Evolutionary conservation across 2,797 vertebrate genomes (phyloP).

Genomic region (Myripristis murdjan): DNA sequence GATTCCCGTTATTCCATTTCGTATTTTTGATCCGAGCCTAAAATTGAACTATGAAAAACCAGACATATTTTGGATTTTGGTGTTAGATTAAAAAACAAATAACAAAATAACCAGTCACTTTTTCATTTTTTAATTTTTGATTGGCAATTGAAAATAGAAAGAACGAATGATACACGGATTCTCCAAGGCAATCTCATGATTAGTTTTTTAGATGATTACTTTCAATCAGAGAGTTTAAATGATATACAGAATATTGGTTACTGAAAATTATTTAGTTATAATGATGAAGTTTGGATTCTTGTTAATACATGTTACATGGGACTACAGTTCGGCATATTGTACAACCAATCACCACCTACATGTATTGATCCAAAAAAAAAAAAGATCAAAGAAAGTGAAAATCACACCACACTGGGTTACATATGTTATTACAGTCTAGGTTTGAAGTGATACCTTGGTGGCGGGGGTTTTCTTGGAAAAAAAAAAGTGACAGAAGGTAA

Average conservation of each 20-base stretch:
- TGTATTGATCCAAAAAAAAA: constrained; percentile 19
- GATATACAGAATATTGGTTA: background rate
- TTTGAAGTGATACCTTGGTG: constrained; percentile 89
- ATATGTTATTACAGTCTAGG: constrained; percentile 6
- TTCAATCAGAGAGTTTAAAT: constrained; percentile 10
- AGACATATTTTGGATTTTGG: too few species aligned
- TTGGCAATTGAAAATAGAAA: too few species aligned
- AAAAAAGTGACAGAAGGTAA: constrained; percentile 32
- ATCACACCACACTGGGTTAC: constrained; percentile 39
- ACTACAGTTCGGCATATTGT: constrained; percentile 6
- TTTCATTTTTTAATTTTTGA: too few species aligned
- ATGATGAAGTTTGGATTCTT: background rate
- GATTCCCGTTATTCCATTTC: too few species aligned
- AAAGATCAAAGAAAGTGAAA: background rate
- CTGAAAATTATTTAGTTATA: constrained; percentile 11
- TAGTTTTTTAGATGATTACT: constrained; percentile 24
- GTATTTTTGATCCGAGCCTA: too few species aligned
- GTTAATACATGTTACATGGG: background rate
- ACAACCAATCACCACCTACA: background rate
- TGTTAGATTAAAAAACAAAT: too few species aligned
- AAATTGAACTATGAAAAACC: too few species aligned
- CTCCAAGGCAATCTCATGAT: constrained; percentile 8
- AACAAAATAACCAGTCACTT: too few species aligned
- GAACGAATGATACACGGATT: too few species aligned
- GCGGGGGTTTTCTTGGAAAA: constrained; percentile 87